These are phyloP conservation scores for Paraplagusia blochii DNA, from an alignment of 2,113 vertebrate genomes.

Conservation along the genomic window DNA sequence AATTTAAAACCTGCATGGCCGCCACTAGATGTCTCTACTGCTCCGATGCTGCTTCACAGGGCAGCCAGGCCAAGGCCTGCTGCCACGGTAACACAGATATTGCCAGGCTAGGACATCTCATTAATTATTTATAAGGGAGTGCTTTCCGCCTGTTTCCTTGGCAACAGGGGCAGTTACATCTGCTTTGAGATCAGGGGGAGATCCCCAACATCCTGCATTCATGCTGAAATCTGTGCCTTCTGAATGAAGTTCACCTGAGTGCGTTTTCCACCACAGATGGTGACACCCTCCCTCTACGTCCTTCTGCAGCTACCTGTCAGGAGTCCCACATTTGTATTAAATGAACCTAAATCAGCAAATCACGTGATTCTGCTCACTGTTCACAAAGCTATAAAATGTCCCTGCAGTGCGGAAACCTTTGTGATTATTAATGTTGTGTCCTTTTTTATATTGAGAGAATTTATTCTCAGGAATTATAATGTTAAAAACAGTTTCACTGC, in stretches of 20 bases:
- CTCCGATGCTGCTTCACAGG: neutral
- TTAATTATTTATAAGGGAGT: constrained; percentile 68
- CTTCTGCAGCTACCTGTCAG: constrained; percentile 10
- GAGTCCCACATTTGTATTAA: neutral
- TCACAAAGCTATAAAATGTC: no score
- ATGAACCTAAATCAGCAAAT: no score
- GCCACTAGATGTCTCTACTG: constrained; percentile 67
- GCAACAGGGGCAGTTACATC: constrained; percentile 55
- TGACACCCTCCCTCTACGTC: constrained; percentile 6
- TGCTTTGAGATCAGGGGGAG: constrained; percentile 52
- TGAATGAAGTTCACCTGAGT: constrained; percentile 37
- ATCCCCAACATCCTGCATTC: constrained; percentile 59
- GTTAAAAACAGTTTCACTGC: no score
- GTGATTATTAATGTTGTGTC: no score
- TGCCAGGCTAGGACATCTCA: constrained; percentile 42
- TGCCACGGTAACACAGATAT: constrained; percentile 58
- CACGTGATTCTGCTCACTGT: no score
- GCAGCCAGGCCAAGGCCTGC: constrained; percentile 42
- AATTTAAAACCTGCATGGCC: neutral
- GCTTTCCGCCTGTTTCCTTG: constrained; percentile 55
- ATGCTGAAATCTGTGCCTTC: constrained; percentile 8
- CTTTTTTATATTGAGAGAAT: no score
- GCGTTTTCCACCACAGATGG: constrained; percentile 22
- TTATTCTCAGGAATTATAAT: no score
- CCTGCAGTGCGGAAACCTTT: no score